Evolutionary conservation across 2,888 invertebrate species (phyloP), one percentile per base, ranked within the genome.

Genomic region (Lithophane semibrunnea): DNA sequence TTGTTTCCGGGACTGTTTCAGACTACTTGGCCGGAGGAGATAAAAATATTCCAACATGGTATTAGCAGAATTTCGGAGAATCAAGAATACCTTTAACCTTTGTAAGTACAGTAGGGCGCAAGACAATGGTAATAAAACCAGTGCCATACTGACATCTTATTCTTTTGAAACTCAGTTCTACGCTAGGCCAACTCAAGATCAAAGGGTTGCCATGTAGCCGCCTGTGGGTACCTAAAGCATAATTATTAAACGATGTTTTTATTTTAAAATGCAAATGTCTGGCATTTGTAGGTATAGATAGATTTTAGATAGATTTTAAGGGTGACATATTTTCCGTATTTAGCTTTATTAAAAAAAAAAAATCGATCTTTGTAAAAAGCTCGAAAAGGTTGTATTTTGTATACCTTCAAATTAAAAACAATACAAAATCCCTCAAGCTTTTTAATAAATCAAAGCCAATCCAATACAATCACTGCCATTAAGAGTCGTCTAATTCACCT

Each of bases 401-500:
- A 29, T 29, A 29, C n/a, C 10, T 54, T n/a, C 16, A 69, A 52
- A 52, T 16, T n/a, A 0, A 0, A 24, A 69, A 42, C 21, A 54
- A 54, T 24, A 21, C 52, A 44, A 44, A 10, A 54, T 21, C n/a
- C 3, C n/a, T 9, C 1, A 60, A 63, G n/a, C 13, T 68, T 68
- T 74, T 63, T 65, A 52, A 69, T 65, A 68, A 80, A 54, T 60
- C 16, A 72, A 81, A 75, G 61, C 21, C n/a, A 61, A 24, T 66
- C 21, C 44, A 69, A 21, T 56, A 66, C 72, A 75, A 84, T 85
- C 70, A 47, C 42, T 56, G 47, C 58, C 44, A 69, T 85, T 80
- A 83, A 52, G 49, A 82, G 64, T 60, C 49, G 47, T 75, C 70
- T 77, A 85, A 87, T 81, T 78, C 54, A 75, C 79, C 60, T 83